Conservation (phyloP, 2,888 invertebrate genomes). For the Parnassius apollo region DNA sequence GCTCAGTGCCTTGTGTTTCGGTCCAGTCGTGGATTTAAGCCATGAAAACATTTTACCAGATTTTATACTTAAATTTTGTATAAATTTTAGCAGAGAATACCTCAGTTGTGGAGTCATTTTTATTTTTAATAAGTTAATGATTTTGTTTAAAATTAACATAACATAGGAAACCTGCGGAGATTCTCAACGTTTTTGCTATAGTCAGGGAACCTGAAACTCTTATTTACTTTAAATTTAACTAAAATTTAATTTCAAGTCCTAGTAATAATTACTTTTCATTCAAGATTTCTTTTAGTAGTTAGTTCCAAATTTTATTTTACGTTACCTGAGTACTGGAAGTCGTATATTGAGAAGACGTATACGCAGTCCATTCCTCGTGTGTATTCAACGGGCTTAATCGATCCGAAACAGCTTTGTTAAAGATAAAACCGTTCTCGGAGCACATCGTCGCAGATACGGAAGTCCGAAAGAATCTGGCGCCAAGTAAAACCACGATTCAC, state of each 20-base stretch:
- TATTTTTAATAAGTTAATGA: too few relatives aligned
- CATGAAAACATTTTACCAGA: too few relatives aligned
- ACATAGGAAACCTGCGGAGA: too few relatives aligned
- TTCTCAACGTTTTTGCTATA: too few relatives aligned
- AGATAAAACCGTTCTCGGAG: constrained; percentile 22
- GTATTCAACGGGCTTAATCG: constrained; percentile 25
- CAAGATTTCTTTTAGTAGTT: constrained; percentile 11
- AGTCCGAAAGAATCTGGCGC: constrained; percentile 1
- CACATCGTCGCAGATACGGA: constrained; percentile 23
- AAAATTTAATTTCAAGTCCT: neutral
- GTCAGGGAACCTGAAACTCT: too few relatives aligned
- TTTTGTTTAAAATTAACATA: too few relatives aligned
- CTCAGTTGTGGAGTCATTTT: too few relatives aligned
- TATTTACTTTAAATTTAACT: too few relatives aligned
- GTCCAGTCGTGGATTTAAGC: too few relatives aligned
- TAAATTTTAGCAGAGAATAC: too few relatives aligned
- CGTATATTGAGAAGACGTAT: constrained; percentile 15
- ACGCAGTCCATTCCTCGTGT: constrained; percentile 24
- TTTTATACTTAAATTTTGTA: too few relatives aligned
- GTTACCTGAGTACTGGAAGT: constrained; percentile 19
- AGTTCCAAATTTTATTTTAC: constrained; percentile 20
- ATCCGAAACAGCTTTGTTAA: constrained; percentile 25
- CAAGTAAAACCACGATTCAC: constrained; percentile 12
- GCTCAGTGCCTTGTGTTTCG: too few relatives aligned
- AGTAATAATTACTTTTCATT: neutral